These are phyloP conservation scores for Neodiprion lecontei DNA, from an alignment of 1,140 invertebrate genomes.

Conservation along the genomic window DNA sequence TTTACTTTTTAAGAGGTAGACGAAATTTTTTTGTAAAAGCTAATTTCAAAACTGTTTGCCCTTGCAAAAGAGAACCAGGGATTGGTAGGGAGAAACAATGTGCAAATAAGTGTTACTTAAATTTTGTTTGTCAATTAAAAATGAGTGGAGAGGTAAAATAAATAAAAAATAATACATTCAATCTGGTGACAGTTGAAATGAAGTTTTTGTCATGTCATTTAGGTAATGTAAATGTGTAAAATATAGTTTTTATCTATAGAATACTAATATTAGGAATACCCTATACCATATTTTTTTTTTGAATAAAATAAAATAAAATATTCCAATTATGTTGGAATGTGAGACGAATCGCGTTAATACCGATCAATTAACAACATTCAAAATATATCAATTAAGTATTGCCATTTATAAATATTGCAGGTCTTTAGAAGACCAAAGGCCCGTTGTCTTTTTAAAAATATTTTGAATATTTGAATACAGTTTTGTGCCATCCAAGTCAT, in stretches of 20 bases:
- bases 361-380: background rate
- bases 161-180: no score
- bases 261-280: background rate
- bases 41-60: no score
- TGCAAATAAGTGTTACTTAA: no score
- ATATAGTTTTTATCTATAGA: background rate
- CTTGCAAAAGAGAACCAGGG: no score
- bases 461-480: background rate
- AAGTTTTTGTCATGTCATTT: no score
- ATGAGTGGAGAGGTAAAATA: no score
- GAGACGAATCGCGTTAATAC: background rate
- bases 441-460: background rate
- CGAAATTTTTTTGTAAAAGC: no score
- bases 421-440: conserved; percentile 4
- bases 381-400: background rate
- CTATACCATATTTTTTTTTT: background rate
- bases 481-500: background rate
- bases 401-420: background rate
- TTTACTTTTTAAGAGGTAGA: no score
- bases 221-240: background rate
- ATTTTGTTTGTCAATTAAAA: no score
- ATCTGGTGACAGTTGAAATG: no score
- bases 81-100: no score
- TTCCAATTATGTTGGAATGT: background rate
- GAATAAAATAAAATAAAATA: background rate